Conservation (phyloP, 2,888 invertebrate species). For the Oeneis ivallda region DNA sequence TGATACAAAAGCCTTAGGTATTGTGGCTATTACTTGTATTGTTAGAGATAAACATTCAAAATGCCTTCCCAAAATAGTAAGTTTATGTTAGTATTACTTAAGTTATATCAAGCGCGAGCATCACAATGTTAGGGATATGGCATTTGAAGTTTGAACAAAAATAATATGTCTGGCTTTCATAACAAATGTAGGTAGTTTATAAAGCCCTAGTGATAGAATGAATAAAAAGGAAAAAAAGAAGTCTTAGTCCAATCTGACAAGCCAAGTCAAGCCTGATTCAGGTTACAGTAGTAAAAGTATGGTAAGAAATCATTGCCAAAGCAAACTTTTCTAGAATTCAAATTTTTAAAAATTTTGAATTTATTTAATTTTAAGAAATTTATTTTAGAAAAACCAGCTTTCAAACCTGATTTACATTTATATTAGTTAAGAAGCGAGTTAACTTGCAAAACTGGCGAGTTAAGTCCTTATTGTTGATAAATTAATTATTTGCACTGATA, state of each 20-base stretch:
- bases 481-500: too few relatives aligned
- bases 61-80: neutral
- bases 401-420: too few relatives aligned
- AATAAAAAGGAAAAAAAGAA: neutral
- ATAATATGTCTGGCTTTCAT: slow-evolving; percentile 20
- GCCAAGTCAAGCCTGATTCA: too few relatives aligned
- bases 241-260: neutral
- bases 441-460: too few relatives aligned
- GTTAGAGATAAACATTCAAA: neutral
- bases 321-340: too few relatives aligned
- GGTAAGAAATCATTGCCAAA: too few relatives aligned
- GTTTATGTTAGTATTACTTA: neutral
- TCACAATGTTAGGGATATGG: slow-evolving; percentile 72
- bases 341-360: too few relatives aligned
- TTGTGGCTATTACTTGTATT: slow-evolving; percentile 4
- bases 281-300: too few relatives aligned
- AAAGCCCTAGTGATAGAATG: slow-evolving; percentile 2
- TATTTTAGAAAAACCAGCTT: too few relatives aligned
- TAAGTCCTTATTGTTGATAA: too few relatives aligned
- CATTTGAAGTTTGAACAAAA: slow-evolving; percentile 47
- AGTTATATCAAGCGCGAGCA: slow-evolving; percentile 38
- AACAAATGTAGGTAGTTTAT: neutral
- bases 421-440: too few relatives aligned
- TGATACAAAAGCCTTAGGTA: neutral
- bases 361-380: too few relatives aligned